Conservation (phyloP, 2,113 vertebrate genomes). For the Agapornis roseicollis region DNA sequence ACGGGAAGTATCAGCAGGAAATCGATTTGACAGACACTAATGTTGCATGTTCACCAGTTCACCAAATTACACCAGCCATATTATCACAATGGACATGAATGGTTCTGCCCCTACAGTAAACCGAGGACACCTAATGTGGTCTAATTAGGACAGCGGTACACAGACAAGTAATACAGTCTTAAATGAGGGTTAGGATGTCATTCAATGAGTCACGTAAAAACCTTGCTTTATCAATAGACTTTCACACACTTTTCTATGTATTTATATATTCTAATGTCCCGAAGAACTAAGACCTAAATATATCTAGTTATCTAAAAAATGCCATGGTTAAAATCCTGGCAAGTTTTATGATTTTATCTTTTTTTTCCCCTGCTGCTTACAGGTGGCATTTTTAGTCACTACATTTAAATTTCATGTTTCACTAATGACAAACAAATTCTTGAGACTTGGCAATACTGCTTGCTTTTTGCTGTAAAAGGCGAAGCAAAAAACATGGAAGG, state of each 20-base stretch:
- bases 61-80: slow-evolving; percentile 2
- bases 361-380: neutral
- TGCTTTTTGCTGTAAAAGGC: neutral
- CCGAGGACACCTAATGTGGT: neutral
- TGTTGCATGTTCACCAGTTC: slow-evolving; percentile 12
- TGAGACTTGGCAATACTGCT: neutral
- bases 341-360: neutral
- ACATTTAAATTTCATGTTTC: slow-evolving; percentile 31
- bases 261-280: neutral
- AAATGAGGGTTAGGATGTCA: slow-evolving; percentile 21
- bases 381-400: neutral
- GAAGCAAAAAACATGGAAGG: neutral
- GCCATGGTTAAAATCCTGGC: neutral
- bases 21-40: slow-evolving; percentile 34
- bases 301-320: neutral
- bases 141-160: slow-evolving; percentile 35
- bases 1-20: neutral
- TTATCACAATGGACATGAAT: neutral
- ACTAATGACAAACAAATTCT: neutral
- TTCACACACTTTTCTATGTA: neutral
- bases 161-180: slow-evolving; percentile 28
- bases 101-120: neutral
- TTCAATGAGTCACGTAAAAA: neutral
- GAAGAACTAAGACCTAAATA: neutral
- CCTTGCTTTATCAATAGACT: neutral